Percentiles rank a stretch among this genome's conserved stretches.
Conservation (phyloP, 2,888 invertebrate genomes). For the Coleophora flavipennella region DNA sequence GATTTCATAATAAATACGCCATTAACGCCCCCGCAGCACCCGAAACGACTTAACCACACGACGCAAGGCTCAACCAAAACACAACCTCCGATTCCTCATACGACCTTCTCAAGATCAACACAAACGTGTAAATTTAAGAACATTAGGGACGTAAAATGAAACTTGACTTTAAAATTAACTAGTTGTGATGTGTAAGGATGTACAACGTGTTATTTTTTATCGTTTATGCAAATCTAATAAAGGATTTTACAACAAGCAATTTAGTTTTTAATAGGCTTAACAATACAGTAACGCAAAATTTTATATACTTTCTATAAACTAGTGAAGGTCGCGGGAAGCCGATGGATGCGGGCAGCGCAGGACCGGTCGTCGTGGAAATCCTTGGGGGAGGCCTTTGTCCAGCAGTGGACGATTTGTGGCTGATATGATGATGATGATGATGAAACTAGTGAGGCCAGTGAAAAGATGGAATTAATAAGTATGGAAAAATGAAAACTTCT, state of each 20-base stretch:
- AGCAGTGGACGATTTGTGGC: too few species aligned
- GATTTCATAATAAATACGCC: constrained; percentile 73
- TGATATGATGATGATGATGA: too few species aligned
- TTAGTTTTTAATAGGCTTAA: too few species aligned
- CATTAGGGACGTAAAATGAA: constrained; percentile 30
- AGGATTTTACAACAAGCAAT: background rate
- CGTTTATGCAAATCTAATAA: background rate
- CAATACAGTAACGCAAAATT: background rate
- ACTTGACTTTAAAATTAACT: constrained; percentile 26
- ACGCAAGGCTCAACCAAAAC: constrained; percentile 1
- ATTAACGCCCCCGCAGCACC: constrained; percentile 70
- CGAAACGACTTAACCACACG: constrained; percentile 58
- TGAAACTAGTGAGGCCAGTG: too few species aligned
- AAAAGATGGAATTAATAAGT: too few species aligned
- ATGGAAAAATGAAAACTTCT: too few species aligned
- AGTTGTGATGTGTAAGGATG: constrained; percentile 9
- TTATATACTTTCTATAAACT: too few species aligned
- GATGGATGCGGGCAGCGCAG: too few species aligned
- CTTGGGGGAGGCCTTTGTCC: too few species aligned
- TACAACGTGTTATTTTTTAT: background rate
- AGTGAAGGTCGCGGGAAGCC: too few species aligned
- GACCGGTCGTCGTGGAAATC: too few species aligned
- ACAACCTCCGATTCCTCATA: constrained; percentile 12
- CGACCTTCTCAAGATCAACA: constrained; percentile 13
- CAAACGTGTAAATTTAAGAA: constrained; percentile 37